A percentile compares a stretch with the other conserved stretches of the same genome.
phyloP scores from a whole-genome alignment of 2,888 invertebrate species.

The Mesochorus sp. region DNA sequence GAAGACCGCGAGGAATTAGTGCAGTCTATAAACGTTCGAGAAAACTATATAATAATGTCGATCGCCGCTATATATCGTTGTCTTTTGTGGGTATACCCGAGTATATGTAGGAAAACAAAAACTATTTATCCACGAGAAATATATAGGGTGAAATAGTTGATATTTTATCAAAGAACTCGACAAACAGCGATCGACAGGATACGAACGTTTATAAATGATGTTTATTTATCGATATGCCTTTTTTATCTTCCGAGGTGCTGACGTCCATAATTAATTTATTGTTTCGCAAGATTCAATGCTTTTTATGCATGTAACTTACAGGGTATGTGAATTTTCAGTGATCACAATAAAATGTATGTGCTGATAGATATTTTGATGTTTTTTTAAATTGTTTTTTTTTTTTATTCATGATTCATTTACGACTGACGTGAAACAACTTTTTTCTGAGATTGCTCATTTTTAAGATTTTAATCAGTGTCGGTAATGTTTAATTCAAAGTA shows the following conservation, averaged over 20 bases:
- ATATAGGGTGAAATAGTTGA: not conserved
- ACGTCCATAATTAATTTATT: constrained; percentile 37
- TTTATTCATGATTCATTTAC: too few relatives aligned
- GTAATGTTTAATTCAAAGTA: too few relatives aligned
- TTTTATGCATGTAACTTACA: not conserved
- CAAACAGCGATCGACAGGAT: constrained; percentile 10
- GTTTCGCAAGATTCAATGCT: not conserved
- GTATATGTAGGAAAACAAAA: not conserved
- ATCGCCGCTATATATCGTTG: constrained; percentile 15
- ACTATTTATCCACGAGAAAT: not conserved
- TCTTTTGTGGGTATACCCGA: not conserved
- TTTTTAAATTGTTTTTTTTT: not conserved
- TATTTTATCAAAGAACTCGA: not conserved
- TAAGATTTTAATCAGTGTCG: too few relatives aligned
- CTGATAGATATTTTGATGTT: too few relatives aligned
- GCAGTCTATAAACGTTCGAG: constrained; percentile 35
- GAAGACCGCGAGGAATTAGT: constrained; percentile 33
- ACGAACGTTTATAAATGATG: not conserved
- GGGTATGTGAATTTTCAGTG: not conserved
- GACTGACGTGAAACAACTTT: too few relatives aligned
- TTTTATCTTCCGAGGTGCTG: not conserved
- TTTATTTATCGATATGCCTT: not conserved
- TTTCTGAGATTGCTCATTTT: too few relatives aligned
- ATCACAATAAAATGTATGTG: not conserved
- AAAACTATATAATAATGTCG: not conserved